These are phyloP conservation scores for Pseudomyrmex gracilis DNA, from an alignment of 1,140 invertebrate species.

Conservation along the genomic window DNA sequence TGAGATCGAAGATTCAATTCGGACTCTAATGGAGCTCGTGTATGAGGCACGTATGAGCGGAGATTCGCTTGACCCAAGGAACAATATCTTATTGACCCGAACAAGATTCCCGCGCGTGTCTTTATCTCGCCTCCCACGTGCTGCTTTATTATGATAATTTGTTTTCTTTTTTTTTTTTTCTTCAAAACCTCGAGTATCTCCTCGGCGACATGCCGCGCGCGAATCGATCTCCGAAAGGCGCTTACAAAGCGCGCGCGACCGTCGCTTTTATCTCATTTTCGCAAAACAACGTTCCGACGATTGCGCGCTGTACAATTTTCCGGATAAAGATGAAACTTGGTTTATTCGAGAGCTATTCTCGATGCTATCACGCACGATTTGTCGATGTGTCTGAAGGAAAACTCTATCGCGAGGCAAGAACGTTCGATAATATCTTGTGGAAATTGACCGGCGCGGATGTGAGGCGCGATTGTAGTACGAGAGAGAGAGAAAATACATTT, in stretches of 20 bases:
- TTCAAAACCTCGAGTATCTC: constrained; percentile 65
- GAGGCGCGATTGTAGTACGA: constrained; percentile 7
- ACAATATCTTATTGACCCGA: constrained; percentile 74
- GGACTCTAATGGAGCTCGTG: constrained; percentile 71
- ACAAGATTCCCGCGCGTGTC: constrained; percentile 63
- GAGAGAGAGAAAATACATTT: constrained; percentile 5
- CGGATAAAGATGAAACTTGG: constrained; percentile 39
- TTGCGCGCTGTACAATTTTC: constrained; percentile 36
- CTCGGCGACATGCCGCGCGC: constrained; percentile 52
- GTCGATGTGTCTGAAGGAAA: constrained; percentile 20
- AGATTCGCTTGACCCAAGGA: constrained; percentile 74
- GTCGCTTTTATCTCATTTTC: constrained; percentile 62
- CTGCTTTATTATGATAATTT: too few species aligned
- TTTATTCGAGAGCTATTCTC: constrained; percentile 39
- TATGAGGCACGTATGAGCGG: constrained; percentile 73
- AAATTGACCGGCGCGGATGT: constrained; percentile 43
- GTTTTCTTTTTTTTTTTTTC: neutral
- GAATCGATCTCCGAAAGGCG: constrained; percentile 70
- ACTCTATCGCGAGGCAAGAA: constrained; percentile 25
- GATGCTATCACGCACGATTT: neutral
- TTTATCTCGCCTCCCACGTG: neutral
- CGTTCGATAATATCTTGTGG: constrained; percentile 49
- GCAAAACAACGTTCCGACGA: constrained; percentile 55
- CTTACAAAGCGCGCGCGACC: constrained; percentile 68
- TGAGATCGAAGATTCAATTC: constrained; percentile 70